Evolutionary conservation across 2,113 vertebrate species (phyloP), one percentile per base, ranked within the genome.

Genomic region (Ailurus styani): DNA sequence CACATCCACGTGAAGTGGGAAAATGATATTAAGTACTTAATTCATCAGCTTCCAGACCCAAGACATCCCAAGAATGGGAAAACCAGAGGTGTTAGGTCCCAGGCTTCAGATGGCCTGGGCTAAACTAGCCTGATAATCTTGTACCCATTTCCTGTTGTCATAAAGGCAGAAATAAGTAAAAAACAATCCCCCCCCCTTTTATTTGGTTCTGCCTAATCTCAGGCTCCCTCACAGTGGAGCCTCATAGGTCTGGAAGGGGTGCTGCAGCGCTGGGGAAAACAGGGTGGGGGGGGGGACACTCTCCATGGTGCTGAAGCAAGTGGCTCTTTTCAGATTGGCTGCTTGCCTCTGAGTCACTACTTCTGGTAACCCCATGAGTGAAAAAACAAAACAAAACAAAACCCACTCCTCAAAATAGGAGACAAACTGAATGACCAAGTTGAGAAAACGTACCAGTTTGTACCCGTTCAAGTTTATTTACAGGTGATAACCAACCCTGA

Each of bases 261-360:
- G 57, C 54, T 8, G 25, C 14, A 2, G 17, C 2, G 31, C 34
- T 27, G 4, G 17, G 66, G 21, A 8, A 0, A 15, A 42, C 1
- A 0, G n/a, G n/a, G 1, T 10, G 12, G n/a, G 52, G 7, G 79
- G 1, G n/a, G 52, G 7, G 79, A 1, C 0, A 7, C 81, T 96
- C 75, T 97, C 87, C 90, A 82, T 50, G 87, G 94, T 94, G n/a
- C 96, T 96, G 94, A 96, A 94, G 18, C 21, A 50, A 54, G 29
- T 7, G 1, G 27, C 0, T 1, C 54, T 73, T 55, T 92, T 57
- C 52, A 17, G 13, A 40, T 20, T 11, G 34, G 27, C 55, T 92
- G 60, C 47, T 42, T 85, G 45, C 40, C 70, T 90, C 84, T 73
- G 64, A 90, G 37, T n/a, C 60, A 37, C n/a, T 50, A 60, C 64